Conservation (phyloP, 1,140 invertebrate genomes). For the Caerostris extrusa region DNA sequence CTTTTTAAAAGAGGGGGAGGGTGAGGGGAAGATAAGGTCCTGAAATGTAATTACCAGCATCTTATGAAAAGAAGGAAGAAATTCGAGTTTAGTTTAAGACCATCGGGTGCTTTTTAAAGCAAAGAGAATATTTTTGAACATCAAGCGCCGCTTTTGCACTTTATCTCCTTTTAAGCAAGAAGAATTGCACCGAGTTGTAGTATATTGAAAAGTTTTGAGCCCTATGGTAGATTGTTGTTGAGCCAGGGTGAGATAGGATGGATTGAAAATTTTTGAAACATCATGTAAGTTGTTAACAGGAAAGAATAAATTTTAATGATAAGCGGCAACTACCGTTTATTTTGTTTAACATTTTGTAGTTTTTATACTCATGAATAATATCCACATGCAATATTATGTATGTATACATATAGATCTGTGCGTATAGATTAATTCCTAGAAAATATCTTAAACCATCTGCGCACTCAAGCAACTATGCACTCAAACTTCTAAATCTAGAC, state of each 20-base stretch:
- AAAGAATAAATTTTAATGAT: no score
- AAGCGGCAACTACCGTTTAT: no score
- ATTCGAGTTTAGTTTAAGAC: conserved; percentile 71
- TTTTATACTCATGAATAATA: no score
- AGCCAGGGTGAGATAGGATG: neutral
- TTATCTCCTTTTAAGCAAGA: conserved; percentile 54
- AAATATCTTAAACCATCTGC: no score
- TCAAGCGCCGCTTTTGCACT: conserved; percentile 21
- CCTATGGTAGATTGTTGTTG: neutral
- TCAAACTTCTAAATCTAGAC: no score
- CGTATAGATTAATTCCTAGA: no score
- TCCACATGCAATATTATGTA: no score
- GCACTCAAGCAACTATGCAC: no score
- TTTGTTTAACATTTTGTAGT: no score
- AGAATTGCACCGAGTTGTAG: neutral
- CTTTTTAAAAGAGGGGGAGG: conserved; percentile 53
- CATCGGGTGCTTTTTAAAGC: conserved; percentile 30
- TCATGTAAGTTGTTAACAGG: no score
- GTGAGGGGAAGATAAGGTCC: conserved; percentile 15
- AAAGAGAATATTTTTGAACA: conserved; percentile 68
- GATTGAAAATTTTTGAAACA: no score
- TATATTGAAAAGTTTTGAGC: conserved; percentile 11
- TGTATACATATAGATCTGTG: no score
- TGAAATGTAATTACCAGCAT: conserved; percentile 71
- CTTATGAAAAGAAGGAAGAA: conserved; percentile 69